Percentiles rank a stretch among this genome's conserved stretches.
Conservation (phyloP, 2,888 invertebrate species). For the Sphaerophoria taeniata region DNA sequence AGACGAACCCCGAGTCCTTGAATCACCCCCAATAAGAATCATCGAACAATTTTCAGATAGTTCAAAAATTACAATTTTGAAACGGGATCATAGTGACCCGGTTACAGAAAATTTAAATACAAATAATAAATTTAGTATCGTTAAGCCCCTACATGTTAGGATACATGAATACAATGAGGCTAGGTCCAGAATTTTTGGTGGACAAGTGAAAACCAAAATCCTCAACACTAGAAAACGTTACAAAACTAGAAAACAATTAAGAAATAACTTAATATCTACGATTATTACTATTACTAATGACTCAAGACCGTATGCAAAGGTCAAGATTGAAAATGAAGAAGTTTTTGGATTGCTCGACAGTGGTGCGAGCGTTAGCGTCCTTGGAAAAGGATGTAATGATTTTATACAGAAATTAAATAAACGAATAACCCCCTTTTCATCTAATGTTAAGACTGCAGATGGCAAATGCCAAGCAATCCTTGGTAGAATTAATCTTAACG, state of each 20-base stretch:
- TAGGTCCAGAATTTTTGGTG: not conserved
- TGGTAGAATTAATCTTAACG: not conserved
- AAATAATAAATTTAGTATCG: too few species aligned
- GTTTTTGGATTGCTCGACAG: not conserved
- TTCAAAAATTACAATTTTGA: not conserved
- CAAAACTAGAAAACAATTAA: not conserved
- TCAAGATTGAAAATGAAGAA: not conserved
- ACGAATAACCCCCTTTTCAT: not conserved
- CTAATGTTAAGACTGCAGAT: not conserved
- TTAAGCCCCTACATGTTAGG: conserved; percentile 1
- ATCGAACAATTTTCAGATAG: too few species aligned
- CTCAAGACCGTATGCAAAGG: not conserved
- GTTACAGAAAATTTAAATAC: too few species aligned
- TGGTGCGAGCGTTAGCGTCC: not conserved
- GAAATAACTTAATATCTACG: not conserved
- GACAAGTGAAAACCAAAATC: not conserved
- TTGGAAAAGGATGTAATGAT: not conserved
- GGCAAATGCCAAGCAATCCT: not conserved
- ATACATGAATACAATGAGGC: not conserved
- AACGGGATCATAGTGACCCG: not conserved
- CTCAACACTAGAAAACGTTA: not conserved
- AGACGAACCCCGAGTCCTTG: not conserved
- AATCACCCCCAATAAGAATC: not conserved
- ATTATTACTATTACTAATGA: not conserved
- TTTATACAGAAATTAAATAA: not conserved